Base-by-base conservation (phyloP, 2,888 invertebrate genomes). In the Poecilus cupreus region DNA sequence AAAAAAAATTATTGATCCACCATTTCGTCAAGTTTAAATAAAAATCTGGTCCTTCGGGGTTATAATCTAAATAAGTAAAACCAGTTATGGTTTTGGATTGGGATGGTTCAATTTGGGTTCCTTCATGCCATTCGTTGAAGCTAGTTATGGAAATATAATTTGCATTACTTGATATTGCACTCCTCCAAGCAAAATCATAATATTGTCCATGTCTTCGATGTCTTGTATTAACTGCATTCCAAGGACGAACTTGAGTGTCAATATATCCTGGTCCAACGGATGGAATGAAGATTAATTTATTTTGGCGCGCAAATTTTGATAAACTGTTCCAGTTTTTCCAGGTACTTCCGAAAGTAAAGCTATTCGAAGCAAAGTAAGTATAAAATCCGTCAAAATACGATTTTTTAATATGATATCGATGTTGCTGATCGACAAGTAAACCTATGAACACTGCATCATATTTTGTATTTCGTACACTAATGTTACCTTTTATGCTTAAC, bases 81-180 rank as follows among this genome's bases (percentile, higher is more conserved):
- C 86, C 86, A 11, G 87, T 85, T 64, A 86, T 87, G 26, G 85
- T 86, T 81, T 90, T 90, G 1, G 90, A 87, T 16, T 90, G 87
- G 0, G 93, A 94, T 49, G 93, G 93, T 87, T 94, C 94, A 79
- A 94, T 94, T 88, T 94, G 94, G 8, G 94, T 94, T 3, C 94
- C 94, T 87, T 94, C 94, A 84, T 93, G 93, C 94, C 94, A 94
- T 86, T 94, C 94, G 86, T 94, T 94, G 86, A 94, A 94, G 81
- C 94, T 94, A 49, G 94, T 94, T 80, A 94, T 92, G 8, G 92
- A 92, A 13, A 95, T 88, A 76, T 92, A 90, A 77, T 90, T 89
- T 8, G 92, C 91, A 20, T 90, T 90, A 60, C 91, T 90, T 5
- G 90, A 89, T 10, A 94, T 87, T 0, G 93, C 94, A 39, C 91